Evolutionary conservation across 2,888 invertebrate genomes (phyloP).

Genomic region (Flexamia atlantica): DNA sequence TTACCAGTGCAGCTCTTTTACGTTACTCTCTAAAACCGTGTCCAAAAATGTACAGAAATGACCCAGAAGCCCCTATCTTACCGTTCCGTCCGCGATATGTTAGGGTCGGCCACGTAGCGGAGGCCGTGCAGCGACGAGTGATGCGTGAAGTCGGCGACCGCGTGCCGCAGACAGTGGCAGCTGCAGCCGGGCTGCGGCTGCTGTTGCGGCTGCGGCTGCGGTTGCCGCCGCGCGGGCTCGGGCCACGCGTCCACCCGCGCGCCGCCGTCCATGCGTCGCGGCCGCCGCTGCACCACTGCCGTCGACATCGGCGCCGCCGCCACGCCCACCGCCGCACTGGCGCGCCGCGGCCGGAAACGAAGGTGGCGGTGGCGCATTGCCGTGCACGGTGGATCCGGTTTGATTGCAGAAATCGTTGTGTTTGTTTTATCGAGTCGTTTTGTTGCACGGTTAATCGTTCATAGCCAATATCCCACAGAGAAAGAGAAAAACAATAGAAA

Average conservation of each 20-base stretch:
- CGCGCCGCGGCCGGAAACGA: conserved; percentile 1
- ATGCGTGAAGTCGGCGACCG: conserved; percentile 78
- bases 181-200: conserved; percentile 23
- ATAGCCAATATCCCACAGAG: too few species aligned
- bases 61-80: too few species aligned
- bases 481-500: too few species aligned
- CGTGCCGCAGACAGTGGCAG: conserved; percentile 42
- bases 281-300: conserved; percentile 18
- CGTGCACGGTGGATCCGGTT: too few species aligned
- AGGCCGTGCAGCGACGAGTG: conserved; percentile 87
- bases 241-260: conserved; percentile 17
- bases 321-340: not conserved
- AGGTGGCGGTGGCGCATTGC: not conserved
- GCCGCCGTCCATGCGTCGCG: conserved; percentile 28
- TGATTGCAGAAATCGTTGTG: too few species aligned
- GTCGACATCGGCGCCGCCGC: not conserved
- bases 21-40: too few species aligned
- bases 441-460: too few species aligned
- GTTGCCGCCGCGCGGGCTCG: not conserved
- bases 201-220: not conserved
- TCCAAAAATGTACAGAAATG: too few species aligned
- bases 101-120: conserved; percentile 85
- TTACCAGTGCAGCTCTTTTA: too few species aligned
- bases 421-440: too few species aligned
- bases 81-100: conserved; percentile 83